Percentiles rank a stretch among this genome's conserved stretches.
Conservation (phyloP, 2,113 vertebrate genomes). For the Tretioscincus oriximinensis region DNA sequence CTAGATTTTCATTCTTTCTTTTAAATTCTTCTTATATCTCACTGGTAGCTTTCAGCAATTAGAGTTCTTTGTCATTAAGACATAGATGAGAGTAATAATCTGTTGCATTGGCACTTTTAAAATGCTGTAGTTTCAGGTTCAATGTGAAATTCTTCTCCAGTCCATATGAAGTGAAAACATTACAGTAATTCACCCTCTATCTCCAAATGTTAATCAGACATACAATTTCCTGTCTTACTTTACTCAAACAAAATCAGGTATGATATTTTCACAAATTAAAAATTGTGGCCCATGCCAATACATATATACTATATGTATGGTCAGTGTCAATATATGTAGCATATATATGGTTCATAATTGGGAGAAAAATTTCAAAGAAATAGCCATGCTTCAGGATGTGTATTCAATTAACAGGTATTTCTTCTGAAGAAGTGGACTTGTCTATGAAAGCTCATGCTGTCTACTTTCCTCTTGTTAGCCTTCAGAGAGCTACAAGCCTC, state of each 20-base stretch:
- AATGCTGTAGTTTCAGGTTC: neutral
- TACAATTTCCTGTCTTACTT: neutral
- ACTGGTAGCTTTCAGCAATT: slow-evolving; percentile 24
- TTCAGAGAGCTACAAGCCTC: too few relatives aligned
- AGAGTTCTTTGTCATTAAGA: neutral
- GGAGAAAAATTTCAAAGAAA: too few relatives aligned
- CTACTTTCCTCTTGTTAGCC: too few relatives aligned
- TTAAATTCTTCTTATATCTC: slow-evolving; percentile 39
- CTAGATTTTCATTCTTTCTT: slow-evolving; percentile 43
- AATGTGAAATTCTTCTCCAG: neutral
- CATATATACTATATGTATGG: neutral
- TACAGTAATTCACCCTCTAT: neutral
- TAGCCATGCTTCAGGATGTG: too few relatives aligned
- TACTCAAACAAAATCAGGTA: neutral
- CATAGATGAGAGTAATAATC: slow-evolving; percentile 31
- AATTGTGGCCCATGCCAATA: neutral
- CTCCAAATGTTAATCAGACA: neutral
- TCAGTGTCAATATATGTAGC: too few relatives aligned
- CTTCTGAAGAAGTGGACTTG: too few relatives aligned
- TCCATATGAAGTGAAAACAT: neutral
- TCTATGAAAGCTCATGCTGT: too few relatives aligned
- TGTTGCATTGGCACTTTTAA: slow-evolving; percentile 27
- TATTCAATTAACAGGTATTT: too few relatives aligned
- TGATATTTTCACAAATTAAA: neutral
- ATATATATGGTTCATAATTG: too few relatives aligned